Base-by-base conservation (phyloP, 2,113 vertebrate species). In the Corydoras maculifer region DNA sequence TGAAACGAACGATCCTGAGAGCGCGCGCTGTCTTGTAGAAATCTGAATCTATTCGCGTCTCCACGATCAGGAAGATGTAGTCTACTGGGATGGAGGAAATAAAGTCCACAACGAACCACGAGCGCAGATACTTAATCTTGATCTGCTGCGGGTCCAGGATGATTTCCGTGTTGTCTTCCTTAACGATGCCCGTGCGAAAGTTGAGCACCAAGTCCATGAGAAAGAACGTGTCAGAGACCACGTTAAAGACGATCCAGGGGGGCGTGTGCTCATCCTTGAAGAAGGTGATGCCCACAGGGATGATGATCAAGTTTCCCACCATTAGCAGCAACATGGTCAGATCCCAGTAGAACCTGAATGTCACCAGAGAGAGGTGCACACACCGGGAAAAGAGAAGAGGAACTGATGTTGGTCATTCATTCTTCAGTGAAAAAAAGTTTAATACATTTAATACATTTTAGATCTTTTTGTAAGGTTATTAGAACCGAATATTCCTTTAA, bases 241-340 rank as follows among this genome's bases (percentile, higher is more conserved):
- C 97, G 3, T 99, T 99, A 90, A 99, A 99, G 82, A 98, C 92
- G 43, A 99, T 99, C 97, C 97, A 99, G 0, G 95, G 94, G 0
- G 97, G 96, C 3, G 97, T 99, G 84, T 98, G 94, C 82, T 99
- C 96, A 0, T 99, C 97, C 81, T 99, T 98, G 92, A 99, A 99
- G 89, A 99, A 99, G 6, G 97, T 99, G 90, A 99, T 99, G 85
- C 97, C 97, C 81, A 99, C 97, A 0, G 97, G 97, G 75, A 99
- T 99, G 87, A 99, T 96, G 89, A 99, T 98, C 82, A 99, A 90
- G 88, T 99, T 99, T 65, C 96, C 97, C 75, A 99, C 97, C 97
- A 99, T 99, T 80, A 99, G 90, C 58, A 99, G 88, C 84, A 99
- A 88, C 97, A 99, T 99, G 74, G 95, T 98, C 84, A 99, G 88